These are phyloP conservation scores for Icerya purchasi DNA, from an alignment of 2,888 invertebrate species.

Conservation along the genomic window DNA sequence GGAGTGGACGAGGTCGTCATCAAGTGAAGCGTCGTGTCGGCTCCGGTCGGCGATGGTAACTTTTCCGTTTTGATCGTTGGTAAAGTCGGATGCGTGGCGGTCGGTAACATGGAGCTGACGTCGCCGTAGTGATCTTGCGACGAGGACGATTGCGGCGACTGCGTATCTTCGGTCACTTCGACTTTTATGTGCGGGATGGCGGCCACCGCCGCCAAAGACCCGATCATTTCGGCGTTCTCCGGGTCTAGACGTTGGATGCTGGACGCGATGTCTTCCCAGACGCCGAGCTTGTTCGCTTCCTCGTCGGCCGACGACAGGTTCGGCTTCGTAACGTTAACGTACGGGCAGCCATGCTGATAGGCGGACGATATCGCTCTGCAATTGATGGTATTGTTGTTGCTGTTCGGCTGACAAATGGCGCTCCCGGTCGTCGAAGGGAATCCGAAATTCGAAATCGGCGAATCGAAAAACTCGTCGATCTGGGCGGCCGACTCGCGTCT, in stretches of 20 bases:
- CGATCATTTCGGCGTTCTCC: conserved; percentile 70
- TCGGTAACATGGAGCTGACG: not conserved
- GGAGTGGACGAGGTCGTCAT: conserved; percentile 23
- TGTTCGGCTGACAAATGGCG: not conserved
- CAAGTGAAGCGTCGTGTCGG: conserved; percentile 27
- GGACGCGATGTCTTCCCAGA: conserved; percentile 81
- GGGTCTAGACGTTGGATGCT: conserved; percentile 77
- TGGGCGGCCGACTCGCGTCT: conserved; percentile 37
- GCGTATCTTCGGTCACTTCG: conserved; percentile 42
- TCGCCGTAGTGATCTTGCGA: conserved; percentile 9
- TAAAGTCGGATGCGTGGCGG: not conserved
- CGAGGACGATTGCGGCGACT: conserved; percentile 3
- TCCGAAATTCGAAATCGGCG: conserved; percentile 27
- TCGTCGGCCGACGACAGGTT: conserved; percentile 40
- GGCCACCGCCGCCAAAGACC: conserved; percentile 21
- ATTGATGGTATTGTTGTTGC: not conserved
- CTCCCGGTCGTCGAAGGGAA: not conserved
- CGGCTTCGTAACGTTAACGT: not conserved
- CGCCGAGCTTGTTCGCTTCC: conserved; percentile 58
- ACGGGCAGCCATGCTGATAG: not conserved
- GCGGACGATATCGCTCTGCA: not conserved
- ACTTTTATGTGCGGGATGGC: conserved; percentile 43
- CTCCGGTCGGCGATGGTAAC: conserved; percentile 24
- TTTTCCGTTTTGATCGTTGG: conserved; percentile 18
- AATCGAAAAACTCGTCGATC: conserved; percentile 44